A percentile compares a stretch with the other conserved stretches of the same genome.
phyloP scores from a whole-genome alignment of 2,113 vertebrate species.

The Grallaria varia region DNA sequence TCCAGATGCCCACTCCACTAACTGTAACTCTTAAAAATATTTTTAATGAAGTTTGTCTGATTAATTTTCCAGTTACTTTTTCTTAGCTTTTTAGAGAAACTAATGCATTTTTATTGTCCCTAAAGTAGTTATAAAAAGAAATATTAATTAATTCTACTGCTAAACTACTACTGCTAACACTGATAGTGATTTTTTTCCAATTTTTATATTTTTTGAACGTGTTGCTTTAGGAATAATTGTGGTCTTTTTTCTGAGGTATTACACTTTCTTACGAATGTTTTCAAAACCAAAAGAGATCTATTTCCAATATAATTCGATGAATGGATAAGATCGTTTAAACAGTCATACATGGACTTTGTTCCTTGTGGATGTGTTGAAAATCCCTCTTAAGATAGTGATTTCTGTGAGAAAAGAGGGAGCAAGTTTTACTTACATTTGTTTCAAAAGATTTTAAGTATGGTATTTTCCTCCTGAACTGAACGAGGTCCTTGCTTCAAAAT shows the following conservation, averaged over 20 bases:
- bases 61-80: neutral
- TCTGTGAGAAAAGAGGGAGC: neutral
- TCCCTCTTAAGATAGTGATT: neutral
- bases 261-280: neutral
- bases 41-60: neutral
- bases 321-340: neutral
- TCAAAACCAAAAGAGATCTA: neutral
- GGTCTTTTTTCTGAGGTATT: neutral
- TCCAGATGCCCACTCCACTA: neutral
- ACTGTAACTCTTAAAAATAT: neutral
- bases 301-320: neutral
- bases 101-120: neutral
- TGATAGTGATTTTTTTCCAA: fast-evolving
- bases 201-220: neutral
- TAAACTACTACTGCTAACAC: neutral
- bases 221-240: neutral
- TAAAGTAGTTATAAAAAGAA: neutral
- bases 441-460: neutral
- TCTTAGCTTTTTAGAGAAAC: neutral
- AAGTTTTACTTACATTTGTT: neutral
- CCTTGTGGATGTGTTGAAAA: neutral
- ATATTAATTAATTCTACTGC: neutral
- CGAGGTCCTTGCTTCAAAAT: neutral
- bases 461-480: neutral
- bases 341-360: neutral